Evolutionary conservation across 2,888 invertebrate genomes (phyloP).

Genomic region (Unio pictorum): DNA sequence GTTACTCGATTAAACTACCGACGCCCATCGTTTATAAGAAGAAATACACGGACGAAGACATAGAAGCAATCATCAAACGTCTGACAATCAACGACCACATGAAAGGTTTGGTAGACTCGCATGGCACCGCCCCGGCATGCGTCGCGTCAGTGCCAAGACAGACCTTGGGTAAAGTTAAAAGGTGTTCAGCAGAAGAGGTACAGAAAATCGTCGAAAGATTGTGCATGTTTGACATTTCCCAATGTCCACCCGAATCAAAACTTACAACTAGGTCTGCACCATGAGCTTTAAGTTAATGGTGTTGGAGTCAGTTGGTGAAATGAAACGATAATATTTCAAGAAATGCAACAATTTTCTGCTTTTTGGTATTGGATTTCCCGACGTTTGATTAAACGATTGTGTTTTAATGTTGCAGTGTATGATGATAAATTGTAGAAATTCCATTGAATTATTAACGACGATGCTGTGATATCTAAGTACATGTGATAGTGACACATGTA

Average conservation of each 20-base stretch:
- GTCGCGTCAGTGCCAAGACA: slow-evolving; percentile 39
- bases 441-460: no score
- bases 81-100: slow-evolving; percentile 40
- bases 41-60: slow-evolving; percentile 43
- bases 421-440: no score
- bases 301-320: no score
- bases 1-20: slow-evolving; percentile 39
- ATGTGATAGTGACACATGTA: no score
- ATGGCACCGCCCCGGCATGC: slow-evolving; percentile 28
- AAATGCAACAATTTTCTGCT: no score
- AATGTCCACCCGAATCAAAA: slow-evolving; percentile 37
- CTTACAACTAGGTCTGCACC: no score
- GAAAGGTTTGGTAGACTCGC: slow-evolving; percentile 41
- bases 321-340: no score
- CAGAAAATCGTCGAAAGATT: slow-evolving; percentile 51
- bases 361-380: no score
- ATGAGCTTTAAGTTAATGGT: no score
- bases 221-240: slow-evolving; percentile 34
- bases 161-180: slow-evolving; percentile 41
- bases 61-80: slow-evolving; percentile 41
- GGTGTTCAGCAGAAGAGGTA: slow-evolving; percentile 46
- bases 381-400: no score
- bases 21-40: slow-evolving; percentile 47
- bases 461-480: no score
- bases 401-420: no score